These are phyloP conservation scores for Trachelipus rathkii DNA, from an alignment of 1,140 invertebrate species.

Conservation along the genomic window DNA sequence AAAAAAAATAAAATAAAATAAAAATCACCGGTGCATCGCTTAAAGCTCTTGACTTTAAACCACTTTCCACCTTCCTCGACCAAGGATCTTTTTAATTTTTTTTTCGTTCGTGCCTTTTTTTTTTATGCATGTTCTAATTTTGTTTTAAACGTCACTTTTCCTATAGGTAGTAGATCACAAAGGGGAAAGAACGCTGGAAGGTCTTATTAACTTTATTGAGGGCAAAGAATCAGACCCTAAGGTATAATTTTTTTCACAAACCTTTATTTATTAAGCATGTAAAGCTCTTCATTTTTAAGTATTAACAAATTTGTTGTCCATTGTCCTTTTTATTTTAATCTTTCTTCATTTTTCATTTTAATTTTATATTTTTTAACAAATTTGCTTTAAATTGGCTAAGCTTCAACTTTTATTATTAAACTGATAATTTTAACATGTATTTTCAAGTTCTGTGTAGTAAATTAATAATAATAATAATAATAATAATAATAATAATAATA, in stretches of 20 bases:
- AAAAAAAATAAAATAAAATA: not conserved
- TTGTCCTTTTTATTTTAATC: not conserved
- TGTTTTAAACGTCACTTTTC: not conserved
- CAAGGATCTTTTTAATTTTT: too few relatives aligned
- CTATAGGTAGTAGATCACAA: constrained; percentile 80
- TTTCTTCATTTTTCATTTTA: not conserved
- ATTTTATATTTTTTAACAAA: constrained; percentile 12
- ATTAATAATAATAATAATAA: too few relatives aligned
- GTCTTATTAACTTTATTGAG: constrained; percentile 86
- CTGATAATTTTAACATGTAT: too few relatives aligned
- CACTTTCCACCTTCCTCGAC: too few relatives aligned
- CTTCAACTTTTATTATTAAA: too few relatives aligned
- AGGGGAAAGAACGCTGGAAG: constrained; percentile 91
- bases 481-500: too few relatives aligned
- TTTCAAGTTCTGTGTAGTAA: too few relatives aligned
- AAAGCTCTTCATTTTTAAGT: not conserved
- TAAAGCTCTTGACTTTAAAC: too few relatives aligned
- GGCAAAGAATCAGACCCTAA: constrained; percentile 27
- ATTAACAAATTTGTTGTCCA: not conserved
- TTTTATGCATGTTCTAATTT: not conserved
- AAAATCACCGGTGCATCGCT: too few relatives aligned
- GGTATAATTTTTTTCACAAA: too few relatives aligned
- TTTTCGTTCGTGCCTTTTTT: not conserved
- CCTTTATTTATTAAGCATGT: too few relatives aligned
- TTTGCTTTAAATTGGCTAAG: too few relatives aligned